Evolutionary conservation across 1,140 invertebrate species (phyloP).

Genomic region (Batillaria attramentaria): DNA sequence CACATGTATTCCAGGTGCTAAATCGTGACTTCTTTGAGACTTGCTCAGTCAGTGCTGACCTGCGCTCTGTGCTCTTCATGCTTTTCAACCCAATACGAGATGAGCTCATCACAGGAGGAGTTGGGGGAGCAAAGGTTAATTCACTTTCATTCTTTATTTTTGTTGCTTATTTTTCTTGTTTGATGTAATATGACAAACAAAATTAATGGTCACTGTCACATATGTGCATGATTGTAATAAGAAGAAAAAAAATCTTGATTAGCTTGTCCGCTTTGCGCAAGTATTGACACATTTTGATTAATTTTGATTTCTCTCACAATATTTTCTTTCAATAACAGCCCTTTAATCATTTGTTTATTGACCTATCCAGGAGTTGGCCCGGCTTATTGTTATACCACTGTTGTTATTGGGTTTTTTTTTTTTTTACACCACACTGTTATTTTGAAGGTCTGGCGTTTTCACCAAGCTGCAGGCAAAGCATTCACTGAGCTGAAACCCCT

Average conservation of each 20-base stretch:
- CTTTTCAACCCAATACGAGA: slow-evolving; percentile 69
- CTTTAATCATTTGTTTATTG: too few relatives aligned
- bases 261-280: background rate
- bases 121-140: slow-evolving; percentile 68
- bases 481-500: slow-evolving; percentile 64
- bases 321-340: too few relatives aligned
- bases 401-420: background rate
- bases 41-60: slow-evolving; percentile 64
- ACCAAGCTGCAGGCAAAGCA: slow-evolving; percentile 58
- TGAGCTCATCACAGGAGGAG: slow-evolving; percentile 70
- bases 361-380: too few relatives aligned
- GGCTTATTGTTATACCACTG: background rate
- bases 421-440: slow-evolving; percentile 16
- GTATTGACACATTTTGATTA: background rate
- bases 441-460: slow-evolving; percentile 66
- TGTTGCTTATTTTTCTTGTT: background rate
- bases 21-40: slow-evolving; percentile 70
- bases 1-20: slow-evolving; percentile 62
- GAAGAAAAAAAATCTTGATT: background rate
- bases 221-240: too few relatives aligned
- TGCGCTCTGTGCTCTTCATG: slow-evolving; percentile 69
- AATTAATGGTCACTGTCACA: background rate
- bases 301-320: background rate
- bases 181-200: background rate
- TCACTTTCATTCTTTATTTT: background rate